Evolutionary conservation across 2,113 vertebrate species (phyloP).

Genomic region (Dasypus novemcinctus): DNA sequence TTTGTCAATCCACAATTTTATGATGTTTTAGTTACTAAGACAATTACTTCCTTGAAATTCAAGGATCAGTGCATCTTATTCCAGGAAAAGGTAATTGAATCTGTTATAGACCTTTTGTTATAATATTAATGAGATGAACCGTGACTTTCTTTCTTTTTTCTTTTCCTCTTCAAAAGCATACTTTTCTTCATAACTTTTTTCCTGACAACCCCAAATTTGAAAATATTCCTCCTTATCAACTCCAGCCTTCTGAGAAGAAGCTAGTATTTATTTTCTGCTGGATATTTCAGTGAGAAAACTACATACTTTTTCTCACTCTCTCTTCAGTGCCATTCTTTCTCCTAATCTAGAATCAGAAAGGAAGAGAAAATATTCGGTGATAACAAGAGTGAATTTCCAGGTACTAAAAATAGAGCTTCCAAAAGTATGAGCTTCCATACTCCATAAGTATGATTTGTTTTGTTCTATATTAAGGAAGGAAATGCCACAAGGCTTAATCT

Average conservation of each 20-base stretch:
- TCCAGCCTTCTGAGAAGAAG: neutral
- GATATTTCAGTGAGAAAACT: neutral
- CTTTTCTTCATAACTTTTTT: slow-evolving; percentile 35
- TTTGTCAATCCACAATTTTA: neutral
- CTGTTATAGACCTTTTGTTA: neutral
- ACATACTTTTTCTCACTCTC: neutral
- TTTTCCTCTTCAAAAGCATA: neutral
- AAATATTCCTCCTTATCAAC: neutral
- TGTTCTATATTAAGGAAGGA: neutral
- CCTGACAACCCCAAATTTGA: neutral
- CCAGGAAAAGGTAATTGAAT: neutral
- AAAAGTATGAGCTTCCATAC: too few species aligned
- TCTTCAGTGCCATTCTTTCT: neutral
- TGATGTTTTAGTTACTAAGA: neutral
- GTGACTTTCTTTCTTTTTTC: neutral
- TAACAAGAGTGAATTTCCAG: neutral
- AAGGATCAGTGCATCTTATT: neutral
- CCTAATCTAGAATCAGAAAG: neutral
- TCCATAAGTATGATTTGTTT: neutral
- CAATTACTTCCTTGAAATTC: neutral
- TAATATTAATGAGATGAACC: neutral
- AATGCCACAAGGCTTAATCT: neutral
- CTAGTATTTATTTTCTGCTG: neutral
- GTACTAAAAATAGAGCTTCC: neutral
- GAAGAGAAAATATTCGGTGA: neutral